Evolutionary conservation across 2,888 invertebrate species (phyloP).

Genomic region (Drosophila mimetica): DNA sequence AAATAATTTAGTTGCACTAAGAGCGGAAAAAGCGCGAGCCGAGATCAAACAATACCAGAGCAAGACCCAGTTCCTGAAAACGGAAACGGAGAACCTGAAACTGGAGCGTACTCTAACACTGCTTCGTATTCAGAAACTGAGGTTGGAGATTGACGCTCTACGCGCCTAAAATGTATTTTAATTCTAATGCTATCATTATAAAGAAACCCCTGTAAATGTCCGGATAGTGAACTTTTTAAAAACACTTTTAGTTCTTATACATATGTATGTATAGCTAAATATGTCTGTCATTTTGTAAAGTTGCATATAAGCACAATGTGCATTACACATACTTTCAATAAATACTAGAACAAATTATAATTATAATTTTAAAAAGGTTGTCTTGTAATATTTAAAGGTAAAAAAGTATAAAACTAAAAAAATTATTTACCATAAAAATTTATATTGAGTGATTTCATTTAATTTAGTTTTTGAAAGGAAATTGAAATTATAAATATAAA

Average conservation of each 20-base stretch:
- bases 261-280: background rate
- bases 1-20: conserved; percentile 20
- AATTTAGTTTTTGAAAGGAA: no score
- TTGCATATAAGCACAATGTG: background rate
- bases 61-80: conserved; percentile 36
- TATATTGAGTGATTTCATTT: background rate
- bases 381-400: no score
- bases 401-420: no score
- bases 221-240: background rate
- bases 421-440: no score
- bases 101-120: conserved; percentile 33
- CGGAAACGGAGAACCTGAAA: conserved; percentile 42
- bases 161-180: conserved; percentile 12
- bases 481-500: no score
- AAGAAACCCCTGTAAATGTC: background rate
- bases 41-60: conserved; percentile 40
- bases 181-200: background rate
- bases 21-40: conserved; percentile 34
- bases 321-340: no score
- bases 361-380: no score
- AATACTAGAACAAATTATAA: no score
- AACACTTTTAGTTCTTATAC: background rate
- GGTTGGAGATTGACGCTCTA: conserved; percentile 33
- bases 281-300: background rate
- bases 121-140: conserved; percentile 29